Evolutionary conservation across 2,113 vertebrate species (phyloP).

Genomic region (Sapajus apella): DNA sequence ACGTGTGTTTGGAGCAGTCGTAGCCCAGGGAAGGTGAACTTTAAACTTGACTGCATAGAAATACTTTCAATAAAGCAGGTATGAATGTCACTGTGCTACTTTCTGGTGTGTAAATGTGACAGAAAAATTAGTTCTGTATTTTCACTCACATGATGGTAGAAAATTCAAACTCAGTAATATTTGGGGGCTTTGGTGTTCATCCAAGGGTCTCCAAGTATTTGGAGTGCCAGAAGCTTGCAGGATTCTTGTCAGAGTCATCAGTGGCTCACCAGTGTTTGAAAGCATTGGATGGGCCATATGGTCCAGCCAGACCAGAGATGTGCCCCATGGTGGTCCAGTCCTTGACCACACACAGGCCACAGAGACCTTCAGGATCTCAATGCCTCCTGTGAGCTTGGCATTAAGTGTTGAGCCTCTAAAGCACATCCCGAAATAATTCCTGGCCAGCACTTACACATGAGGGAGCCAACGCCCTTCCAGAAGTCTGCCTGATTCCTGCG

Average conservation of each 20-base stretch:
- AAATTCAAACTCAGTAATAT: not conserved
- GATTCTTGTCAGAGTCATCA: not conserved
- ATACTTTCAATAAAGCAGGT: not conserved
- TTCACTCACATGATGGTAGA: not conserved
- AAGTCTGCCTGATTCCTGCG: not conserved
- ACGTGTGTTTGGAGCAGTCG: not conserved
- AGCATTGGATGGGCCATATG: not conserved
- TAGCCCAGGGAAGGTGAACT: not conserved
- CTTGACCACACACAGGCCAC: not conserved
- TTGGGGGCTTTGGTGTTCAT: not conserved
- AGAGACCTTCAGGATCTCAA: not conserved
- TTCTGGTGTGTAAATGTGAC: not conserved
- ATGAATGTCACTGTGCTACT: not conserved
- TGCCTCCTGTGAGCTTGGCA: not conserved
- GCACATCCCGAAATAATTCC: not conserved
- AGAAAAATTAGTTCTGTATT: not conserved
- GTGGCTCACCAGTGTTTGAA: not conserved
- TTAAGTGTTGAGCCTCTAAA: not conserved
- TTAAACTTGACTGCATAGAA: not conserved
- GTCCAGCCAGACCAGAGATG: not conserved
- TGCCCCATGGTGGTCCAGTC: accelerated
- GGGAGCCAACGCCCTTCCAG: not conserved
- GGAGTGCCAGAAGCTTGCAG: not conserved
- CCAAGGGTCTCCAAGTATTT: not conserved
- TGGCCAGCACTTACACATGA: not conserved